Conservation (phyloP, 2,113 vertebrate genomes). For the Haemorhous mexicanus region DNA sequence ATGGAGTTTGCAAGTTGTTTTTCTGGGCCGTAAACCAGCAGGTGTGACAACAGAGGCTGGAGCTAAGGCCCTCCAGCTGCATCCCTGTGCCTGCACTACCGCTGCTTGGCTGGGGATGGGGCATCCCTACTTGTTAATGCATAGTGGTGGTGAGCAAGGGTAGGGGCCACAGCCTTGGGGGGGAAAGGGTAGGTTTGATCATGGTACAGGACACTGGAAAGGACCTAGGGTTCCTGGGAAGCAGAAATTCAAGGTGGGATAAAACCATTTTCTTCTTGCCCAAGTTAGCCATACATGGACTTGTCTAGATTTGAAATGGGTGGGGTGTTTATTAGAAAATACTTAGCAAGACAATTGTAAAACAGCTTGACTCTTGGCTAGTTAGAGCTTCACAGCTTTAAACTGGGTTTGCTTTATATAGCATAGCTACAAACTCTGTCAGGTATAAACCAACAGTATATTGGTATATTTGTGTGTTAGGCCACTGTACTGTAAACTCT, state of each 20-base stretch:
- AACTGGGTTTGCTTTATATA: not conserved
- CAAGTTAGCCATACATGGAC: not conserved
- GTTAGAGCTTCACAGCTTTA: not conserved
- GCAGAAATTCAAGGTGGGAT: not conserved
- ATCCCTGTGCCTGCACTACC: not conserved
- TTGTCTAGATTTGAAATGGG: not conserved
- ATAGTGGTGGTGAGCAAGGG: fast-evolving
- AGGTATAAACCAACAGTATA: not conserved
- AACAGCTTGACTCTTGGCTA: not conserved
- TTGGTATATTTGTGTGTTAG: not conserved
- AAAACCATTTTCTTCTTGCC: not conserved
- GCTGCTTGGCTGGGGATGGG: fast-evolving
- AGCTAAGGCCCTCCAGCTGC: not conserved
- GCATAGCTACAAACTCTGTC: not conserved
- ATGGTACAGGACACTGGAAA: not conserved
- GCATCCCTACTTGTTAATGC: not conserved
- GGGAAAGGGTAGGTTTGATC: not conserved
- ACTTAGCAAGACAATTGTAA: not conserved
- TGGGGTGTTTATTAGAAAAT: not conserved
- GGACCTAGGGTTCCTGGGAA: not conserved
- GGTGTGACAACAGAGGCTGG: not conserved
- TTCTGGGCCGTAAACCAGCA: not conserved
- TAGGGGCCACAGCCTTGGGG: not conserved
- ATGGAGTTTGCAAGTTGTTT: not conserved
- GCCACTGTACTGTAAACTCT: not conserved